Conservation (phyloP, 1,140 invertebrate genomes). For the Lordiphosa clarofinis region DNA sequence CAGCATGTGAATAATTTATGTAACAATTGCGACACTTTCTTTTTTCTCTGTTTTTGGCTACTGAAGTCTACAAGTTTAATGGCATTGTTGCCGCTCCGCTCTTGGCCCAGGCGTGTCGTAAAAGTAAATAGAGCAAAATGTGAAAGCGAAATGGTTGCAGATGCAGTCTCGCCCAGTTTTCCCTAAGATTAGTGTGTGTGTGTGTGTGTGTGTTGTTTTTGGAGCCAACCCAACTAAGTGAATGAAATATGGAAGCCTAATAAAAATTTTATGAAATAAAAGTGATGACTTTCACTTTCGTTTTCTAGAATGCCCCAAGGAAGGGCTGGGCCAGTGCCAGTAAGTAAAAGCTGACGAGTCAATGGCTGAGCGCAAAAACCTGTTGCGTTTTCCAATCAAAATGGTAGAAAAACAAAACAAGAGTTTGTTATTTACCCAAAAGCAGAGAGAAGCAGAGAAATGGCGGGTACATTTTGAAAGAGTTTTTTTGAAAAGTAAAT, state of each 20-base stretch:
- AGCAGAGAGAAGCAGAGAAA: no score
- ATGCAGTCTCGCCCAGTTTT: slow-evolving; percentile 16
- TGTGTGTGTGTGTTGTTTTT: slow-evolving; percentile 3
- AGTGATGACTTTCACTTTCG: slow-evolving; percentile 74
- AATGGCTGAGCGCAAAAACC: slow-evolving; percentile 12
- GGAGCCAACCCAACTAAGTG: slow-evolving; percentile 46
- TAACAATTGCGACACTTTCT: slow-evolving; percentile 76
- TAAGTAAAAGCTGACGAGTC: not conserved
- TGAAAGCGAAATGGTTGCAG: slow-evolving; percentile 4
- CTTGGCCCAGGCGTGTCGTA: slow-evolving; percentile 59
- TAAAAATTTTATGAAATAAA: slow-evolving; percentile 76
- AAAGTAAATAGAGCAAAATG: slow-evolving; percentile 68
- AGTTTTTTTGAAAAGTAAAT: no score
- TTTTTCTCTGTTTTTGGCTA: slow-evolving; percentile 20
- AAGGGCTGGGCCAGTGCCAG: slow-evolving; percentile 1
- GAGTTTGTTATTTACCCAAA: not conserved
- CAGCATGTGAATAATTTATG: slow-evolving; percentile 71
- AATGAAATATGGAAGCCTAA: slow-evolving; percentile 74
- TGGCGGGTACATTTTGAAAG: no score
- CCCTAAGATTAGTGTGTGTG: slow-evolving; percentile 2
- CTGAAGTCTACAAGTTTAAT: slow-evolving; percentile 62
- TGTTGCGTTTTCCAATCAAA: slow-evolving; percentile 53
- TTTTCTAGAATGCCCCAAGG: slow-evolving; percentile 7
- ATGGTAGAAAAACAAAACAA: slow-evolving; percentile 5
- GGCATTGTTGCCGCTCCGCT: slow-evolving; percentile 62